Conservation (phyloP, 2,797 vertebrate genomes). For the Falco columbarius region DNA sequence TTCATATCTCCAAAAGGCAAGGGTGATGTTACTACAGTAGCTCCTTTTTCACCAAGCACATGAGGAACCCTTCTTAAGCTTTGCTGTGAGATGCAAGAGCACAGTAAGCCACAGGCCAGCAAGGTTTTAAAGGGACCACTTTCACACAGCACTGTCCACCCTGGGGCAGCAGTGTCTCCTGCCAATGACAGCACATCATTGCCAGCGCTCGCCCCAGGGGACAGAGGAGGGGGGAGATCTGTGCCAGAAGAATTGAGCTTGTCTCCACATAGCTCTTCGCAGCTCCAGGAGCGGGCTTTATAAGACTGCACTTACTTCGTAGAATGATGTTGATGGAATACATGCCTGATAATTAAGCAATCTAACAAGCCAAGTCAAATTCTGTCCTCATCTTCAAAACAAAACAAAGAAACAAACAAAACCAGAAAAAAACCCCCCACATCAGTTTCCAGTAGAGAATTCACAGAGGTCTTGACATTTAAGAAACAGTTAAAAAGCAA, state of each 20-base stretch:
- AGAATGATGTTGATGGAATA: not conserved
- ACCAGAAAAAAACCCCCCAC: not conserved
- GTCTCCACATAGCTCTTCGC: not conserved
- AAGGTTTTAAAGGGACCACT: not conserved
- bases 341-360: not conserved
- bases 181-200: not conserved
- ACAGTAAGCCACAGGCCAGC: not conserved
- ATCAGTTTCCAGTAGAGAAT: not conserved
- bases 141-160: not conserved
- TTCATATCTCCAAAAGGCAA: not conserved
- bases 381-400: not conserved
- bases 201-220: fast-evolving
- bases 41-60: not conserved
- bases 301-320: not conserved
- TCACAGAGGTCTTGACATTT: not conserved
- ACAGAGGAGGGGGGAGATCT: not conserved
- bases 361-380: not conserved
- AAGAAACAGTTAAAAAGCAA: not conserved
- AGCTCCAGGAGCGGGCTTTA: not conserved
- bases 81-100: not conserved
- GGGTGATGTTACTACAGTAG: not conserved
- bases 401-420: not conserved
- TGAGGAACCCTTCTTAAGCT: not conserved
- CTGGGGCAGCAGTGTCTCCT: fast-evolving
- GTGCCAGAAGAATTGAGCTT: not conserved